Evolutionary conservation across 2,113 vertebrate species (phyloP).

Genomic region (Corythoichthys haematopterus): DNA sequence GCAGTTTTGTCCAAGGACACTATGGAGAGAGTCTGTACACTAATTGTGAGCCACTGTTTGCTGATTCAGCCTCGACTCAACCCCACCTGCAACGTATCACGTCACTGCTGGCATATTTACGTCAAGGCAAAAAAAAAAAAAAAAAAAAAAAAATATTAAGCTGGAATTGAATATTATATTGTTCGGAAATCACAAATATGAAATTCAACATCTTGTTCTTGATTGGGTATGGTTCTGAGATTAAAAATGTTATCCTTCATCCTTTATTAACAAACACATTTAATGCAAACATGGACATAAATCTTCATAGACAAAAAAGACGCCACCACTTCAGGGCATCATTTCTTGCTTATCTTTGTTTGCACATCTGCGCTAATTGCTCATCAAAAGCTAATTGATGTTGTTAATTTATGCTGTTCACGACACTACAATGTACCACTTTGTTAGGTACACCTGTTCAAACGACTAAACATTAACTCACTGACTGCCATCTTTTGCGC

Average conservation of each 20-base stretch:
- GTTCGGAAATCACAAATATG: background rate
- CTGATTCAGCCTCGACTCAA: constrained; percentile 45
- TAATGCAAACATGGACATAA: background rate
- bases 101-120: constrained; percentile 10
- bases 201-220: background rate
- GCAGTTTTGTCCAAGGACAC: constrained; percentile 34
- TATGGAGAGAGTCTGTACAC: constrained; percentile 24
- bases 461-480: background rate
- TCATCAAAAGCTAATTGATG: constrained; percentile 34
- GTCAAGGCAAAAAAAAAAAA: background rate
- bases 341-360: constrained; percentile 13
- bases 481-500: no score
- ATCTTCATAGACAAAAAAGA: constrained; percentile 1
- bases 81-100: constrained; percentile 25
- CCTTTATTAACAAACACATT: background rate
- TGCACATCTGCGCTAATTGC: constrained; percentile 44
- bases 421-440: background rate
- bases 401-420: constrained; percentile 22
- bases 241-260: background rate
- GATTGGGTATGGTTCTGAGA: background rate
- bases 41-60: constrained; percentile 44
- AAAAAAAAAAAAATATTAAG: no score
- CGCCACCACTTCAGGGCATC: constrained; percentile 22
- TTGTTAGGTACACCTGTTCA: constrained; percentile 9
- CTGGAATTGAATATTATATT: background rate